Evolutionary conservation across 1,140 invertebrate species (phyloP).

Genomic region (Neomicropteryx cornuta): DNA sequence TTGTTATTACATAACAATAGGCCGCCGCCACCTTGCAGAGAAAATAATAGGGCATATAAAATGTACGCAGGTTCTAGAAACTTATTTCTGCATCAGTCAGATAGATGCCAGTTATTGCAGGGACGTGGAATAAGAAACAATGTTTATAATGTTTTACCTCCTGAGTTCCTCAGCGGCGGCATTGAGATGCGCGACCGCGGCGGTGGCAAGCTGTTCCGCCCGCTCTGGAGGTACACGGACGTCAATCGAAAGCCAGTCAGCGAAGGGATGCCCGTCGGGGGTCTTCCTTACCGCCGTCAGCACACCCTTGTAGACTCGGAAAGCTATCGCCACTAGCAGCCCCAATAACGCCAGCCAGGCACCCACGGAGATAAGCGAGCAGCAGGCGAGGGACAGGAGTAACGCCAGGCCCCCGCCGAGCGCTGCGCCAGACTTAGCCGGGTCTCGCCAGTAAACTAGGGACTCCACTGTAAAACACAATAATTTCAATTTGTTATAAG

Average conservation of each 20-base stretch:
- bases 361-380: constrained; percentile 91
- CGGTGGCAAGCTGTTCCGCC: constrained; percentile 73
- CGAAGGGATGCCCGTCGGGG: constrained; percentile 94
- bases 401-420: constrained; percentile 78
- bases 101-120: too few species aligned
- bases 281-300: constrained; percentile 95
- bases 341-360: constrained; percentile 80
- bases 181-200: constrained; percentile 76
- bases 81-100: too few species aligned
- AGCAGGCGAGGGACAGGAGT: constrained; percentile 84
- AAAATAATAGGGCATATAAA: too few species aligned
- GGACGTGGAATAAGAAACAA: too few species aligned
- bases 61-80: too few species aligned
- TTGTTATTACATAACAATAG: too few species aligned
- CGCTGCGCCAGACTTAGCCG: constrained; percentile 85
- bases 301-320: constrained; percentile 93
- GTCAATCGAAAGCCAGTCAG: constrained; percentile 58
- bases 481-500: constrained; percentile 7
- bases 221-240: constrained; percentile 77
- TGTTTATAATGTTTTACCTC: constrained; percentile 33
- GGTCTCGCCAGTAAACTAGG: constrained; percentile 93
- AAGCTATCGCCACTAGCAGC: constrained; percentile 75
- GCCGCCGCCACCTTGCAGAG: too few species aligned
- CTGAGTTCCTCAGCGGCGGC: constrained; percentile 69
- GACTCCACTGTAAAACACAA: constrained; percentile 72